These are phyloP conservation scores for Corvus cornix DNA, from an alignment of 2,113 vertebrate species.

Conservation along the genomic window DNA sequence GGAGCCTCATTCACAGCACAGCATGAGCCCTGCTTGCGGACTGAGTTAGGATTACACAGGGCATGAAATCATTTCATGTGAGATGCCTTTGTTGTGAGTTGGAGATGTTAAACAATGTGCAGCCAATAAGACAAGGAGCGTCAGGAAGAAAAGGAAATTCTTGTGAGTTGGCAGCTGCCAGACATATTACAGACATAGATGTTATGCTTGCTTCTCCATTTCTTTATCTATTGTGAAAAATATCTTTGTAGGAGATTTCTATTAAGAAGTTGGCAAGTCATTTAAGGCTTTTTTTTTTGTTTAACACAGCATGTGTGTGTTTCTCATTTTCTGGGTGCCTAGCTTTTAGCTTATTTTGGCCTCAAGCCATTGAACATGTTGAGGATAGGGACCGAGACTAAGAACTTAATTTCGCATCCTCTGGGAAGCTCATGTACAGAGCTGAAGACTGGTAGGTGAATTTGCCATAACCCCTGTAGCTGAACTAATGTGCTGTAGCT, in stretches of 20 bases:
- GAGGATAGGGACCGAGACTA: neutral
- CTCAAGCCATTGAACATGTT: constrained; percentile 4
- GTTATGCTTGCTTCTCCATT: neutral
- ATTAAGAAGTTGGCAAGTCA: constrained; percentile 1
- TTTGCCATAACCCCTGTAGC: constrained; percentile 9
- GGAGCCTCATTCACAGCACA: neutral
- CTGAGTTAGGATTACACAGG: neutral
- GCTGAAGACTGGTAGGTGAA: neutral
- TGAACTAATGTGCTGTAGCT: constrained; percentile 21
- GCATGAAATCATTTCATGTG: neutral
- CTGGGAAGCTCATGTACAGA: neutral
- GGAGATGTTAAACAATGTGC: neutral
- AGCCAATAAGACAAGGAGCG: neutral
- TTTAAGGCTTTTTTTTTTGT: neutral
- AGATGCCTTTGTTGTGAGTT: neutral
- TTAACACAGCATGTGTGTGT: constrained; percentile 18
- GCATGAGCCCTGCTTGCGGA: neutral
- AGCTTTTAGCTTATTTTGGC: constrained; percentile 38
- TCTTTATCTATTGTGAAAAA: neutral
- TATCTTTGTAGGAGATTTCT: neutral
- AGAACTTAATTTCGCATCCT: constrained; percentile 42
- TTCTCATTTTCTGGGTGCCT: constrained; percentile 58
- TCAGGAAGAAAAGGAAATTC: neutral
- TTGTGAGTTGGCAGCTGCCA: neutral
- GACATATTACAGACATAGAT: neutral